Base-by-base conservation (phyloP, 2,888 invertebrate species). In the Polydrusus tereticollis region DNA sequence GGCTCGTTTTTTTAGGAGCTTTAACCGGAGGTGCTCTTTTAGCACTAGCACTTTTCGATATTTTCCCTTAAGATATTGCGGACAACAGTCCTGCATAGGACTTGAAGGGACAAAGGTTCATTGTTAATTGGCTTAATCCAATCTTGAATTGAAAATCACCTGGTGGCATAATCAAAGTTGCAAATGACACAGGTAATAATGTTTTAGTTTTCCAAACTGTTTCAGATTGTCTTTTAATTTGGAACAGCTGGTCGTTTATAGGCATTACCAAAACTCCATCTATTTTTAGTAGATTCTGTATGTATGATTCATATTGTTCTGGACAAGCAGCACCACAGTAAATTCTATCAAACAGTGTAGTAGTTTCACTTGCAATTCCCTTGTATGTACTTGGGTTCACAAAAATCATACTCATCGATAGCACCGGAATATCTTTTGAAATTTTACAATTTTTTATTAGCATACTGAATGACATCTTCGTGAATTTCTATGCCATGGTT, bases 271-370 rank as follows among this genome's bases (percentile, higher is more conserved):
- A 87, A 69, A 95, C 88, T 5, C 97, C 97, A 47, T 93, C 93
- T 63, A 96, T 88, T 87, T 90, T 91, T 3, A 93, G 87, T 50
- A 96, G 88, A 80, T 92, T 90, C 81, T 93, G 92, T 85, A 96
- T 91, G 82, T 92, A 92, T 79, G 87, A 88, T 80, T 92, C 90
- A 82, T 92, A 91, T 77, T 89, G 88, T 68, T 89, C 88, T 0
- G 94, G 92, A 83, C 95, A 94, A 2, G 91, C 92, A 1, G 96
- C 96, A 2, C 96, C 96, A 83, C 95, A 95, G 85, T 97, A 97
- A 57, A 97, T 93, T 64, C 96, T 88, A 85, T 97, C 96, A 83
- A 97, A 97, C 63, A 89, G 89, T 58, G 89, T 87, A 58, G 76
- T 59, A 74, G 85, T 86, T 60, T 89, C 88, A 33, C 89, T 88